Evolutionary conservation across 2,888 invertebrate genomes (phyloP).

Genomic region (Chloroclystis v-ata): DNA sequence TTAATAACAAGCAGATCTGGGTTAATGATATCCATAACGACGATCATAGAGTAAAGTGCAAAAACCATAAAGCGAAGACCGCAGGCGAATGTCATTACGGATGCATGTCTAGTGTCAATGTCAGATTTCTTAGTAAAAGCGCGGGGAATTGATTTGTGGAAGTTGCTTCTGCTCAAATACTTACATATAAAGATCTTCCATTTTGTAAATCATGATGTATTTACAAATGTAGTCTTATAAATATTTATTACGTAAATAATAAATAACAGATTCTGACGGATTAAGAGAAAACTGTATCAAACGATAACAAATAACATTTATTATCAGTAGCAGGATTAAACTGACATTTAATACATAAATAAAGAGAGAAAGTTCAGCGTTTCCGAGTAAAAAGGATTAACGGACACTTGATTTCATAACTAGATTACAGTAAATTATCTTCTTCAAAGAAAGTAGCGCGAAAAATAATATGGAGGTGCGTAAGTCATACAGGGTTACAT

Average conservation of each 20-base stretch:
- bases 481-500: no score
- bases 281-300: no score
- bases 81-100: conserved; percentile 16
- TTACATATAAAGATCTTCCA: no score
- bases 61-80: conserved; percentile 14
- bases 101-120: conserved; percentile 23
- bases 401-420: neutral
- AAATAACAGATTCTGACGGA: no score
- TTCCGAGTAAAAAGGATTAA: neutral
- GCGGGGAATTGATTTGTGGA: conserved; percentile 3
- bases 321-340: neutral
- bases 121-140: conserved; percentile 13
- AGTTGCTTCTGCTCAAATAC: no score
- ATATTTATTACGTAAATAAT: no score
- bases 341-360: neutral
- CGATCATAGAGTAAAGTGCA: conserved; percentile 13
- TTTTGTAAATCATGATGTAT: no score
- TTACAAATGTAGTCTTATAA: no score
- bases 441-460: conserved; percentile 10
- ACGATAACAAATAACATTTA: neutral
- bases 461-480: conserved; percentile 4
- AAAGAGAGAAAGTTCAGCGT: neutral
- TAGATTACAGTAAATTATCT: conserved; percentile 5
- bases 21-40: conserved; percentile 29
- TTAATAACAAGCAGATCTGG: conserved; percentile 14